Base-by-base conservation (phyloP, 2,888 invertebrate species). In the Apotomis capreana region DNA sequence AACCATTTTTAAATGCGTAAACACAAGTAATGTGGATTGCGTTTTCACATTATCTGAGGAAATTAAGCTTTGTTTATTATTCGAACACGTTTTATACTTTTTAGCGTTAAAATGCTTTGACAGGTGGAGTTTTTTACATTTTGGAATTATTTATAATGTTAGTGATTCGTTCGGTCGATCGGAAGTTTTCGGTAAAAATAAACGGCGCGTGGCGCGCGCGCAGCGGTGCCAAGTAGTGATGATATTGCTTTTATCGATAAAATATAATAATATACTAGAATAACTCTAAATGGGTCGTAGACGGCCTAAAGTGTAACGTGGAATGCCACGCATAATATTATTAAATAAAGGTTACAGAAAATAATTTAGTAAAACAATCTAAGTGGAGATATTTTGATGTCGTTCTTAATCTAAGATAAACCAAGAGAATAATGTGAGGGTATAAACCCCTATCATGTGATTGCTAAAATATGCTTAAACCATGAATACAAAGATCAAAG, bases 111-210 rank as follows among this genome's bases (percentile, higher is more conserved):
- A 40, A 51, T 58, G 40, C 37, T 72, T 68, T 57, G 36, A 44
- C 60, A 68, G 70, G 54, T 68, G 51, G 10, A 44, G 58, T 55
- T 49, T 44, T 61, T 69, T 63, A 37, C 15, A 40, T 69, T 57
- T 37, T 15, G 13, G 58, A 69, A 58, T 68, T 73, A 75, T 74
- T 74, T 72, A 68, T 58, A 72, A 68, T 65, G 65, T 44, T 49
- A 70, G 63, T 65, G 69, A 69, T 69, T 73, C 67, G 69, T 63
- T 55, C 8, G 70, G 55, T 36, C 70, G 70, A 68, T 75, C 74
- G 75, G 75, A 75, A 76, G 74, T 74, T 68, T 71, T 74, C 71
- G 76, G 49, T 74, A 71, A 72, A 76, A 76, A 76, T 76, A 76
- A 69, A 59, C 65, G 73, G 71, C 76, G 75, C 75, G 74, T 75